A percentile compares a stretch with the other conserved stretches of the same genome.
These are phyloP conservation scores for Torymus aiolomorphi DNA, from an alignment of 2,888 invertebrate species.

Conservation along the genomic window DNA sequence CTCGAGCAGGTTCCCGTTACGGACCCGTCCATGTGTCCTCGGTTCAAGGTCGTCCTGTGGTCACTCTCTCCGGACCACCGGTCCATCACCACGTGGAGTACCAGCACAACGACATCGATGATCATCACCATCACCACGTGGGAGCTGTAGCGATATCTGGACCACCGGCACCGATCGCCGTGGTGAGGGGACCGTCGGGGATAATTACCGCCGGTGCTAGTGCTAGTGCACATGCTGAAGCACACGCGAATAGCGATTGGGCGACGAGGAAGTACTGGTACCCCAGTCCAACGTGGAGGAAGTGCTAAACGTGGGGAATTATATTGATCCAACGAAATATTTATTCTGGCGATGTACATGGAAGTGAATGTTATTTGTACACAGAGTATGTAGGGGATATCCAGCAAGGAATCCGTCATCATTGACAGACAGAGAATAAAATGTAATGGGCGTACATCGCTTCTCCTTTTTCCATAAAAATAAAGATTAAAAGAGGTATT, in stretches of 20 bases:
- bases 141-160: constrained; percentile 56
- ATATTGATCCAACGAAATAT: not conserved
- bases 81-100: not conserved
- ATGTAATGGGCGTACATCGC: too few species aligned
- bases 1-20: constrained; percentile 38
- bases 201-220: constrained; percentile 57
- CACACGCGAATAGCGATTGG: constrained; percentile 37
- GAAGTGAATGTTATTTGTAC: too few species aligned
- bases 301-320: constrained; percentile 3
- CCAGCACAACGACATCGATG: too few species aligned
- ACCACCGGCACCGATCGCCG: constrained; percentile 57
- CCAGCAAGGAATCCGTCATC: too few species aligned
- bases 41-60: constrained; percentile 55
- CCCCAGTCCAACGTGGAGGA: constrained; percentile 46
- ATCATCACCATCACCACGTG: not conserved
- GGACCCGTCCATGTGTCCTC: constrained; percentile 53
- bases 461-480: not conserved
- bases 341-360: too few species aligned
- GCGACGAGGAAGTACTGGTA: constrained; percentile 58
- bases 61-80: constrained; percentile 57
- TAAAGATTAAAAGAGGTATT: constrained; percentile 1
- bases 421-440: too few species aligned
- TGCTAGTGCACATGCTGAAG: not conserved
- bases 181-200: constrained; percentile 63
- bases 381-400: too few species aligned